These are phyloP conservation scores for Nilaparvata lugens DNA, from an alignment of 1,140 invertebrate genomes.

Conservation along the genomic window DNA sequence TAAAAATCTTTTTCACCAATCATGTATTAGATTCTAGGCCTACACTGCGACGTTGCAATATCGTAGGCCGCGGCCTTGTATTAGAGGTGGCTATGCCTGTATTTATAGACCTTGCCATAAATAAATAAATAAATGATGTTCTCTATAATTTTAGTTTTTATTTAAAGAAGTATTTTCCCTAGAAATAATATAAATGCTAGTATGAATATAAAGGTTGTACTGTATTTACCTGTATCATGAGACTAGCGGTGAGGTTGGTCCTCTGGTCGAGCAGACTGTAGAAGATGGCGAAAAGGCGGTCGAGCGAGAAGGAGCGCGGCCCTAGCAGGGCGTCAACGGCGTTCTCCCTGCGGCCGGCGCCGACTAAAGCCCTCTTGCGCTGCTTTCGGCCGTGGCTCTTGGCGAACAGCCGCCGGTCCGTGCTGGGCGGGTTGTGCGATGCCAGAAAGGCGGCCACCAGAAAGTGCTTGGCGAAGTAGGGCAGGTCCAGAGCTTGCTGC, in stretches of 20 bases:
- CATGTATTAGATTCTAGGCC: too few species aligned
- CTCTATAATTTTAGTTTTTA: too few species aligned
- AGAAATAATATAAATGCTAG: too few species aligned
- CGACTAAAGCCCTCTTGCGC: slow-evolving; percentile 34
- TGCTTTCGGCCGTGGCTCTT: slow-evolving; percentile 55
- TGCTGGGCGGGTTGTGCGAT: slow-evolving; percentile 79
- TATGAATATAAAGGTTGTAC: too few species aligned
- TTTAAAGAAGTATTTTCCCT: too few species aligned
- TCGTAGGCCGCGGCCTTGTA: too few species aligned
- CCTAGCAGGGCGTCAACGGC: slow-evolving; percentile 39
- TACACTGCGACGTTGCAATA: too few species aligned
- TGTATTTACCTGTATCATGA: slow-evolving; percentile 74
- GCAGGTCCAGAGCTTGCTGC: slow-evolving; percentile 61
- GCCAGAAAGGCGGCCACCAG: slow-evolving; percentile 83
- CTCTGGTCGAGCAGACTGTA: slow-evolving; percentile 80
- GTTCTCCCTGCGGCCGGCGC: slow-evolving; percentile 44
- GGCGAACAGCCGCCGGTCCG: slow-evolving; percentile 73
- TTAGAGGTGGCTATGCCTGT: too few species aligned
- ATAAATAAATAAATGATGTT: too few species aligned
- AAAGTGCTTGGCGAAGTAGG: slow-evolving; percentile 80
- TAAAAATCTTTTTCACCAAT: too few species aligned
- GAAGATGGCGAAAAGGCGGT: slow-evolving; percentile 82
- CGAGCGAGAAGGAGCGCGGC: slow-evolving; percentile 71
- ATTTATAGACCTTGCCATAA: too few species aligned
- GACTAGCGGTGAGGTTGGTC: slow-evolving; percentile 71